phyloP scores from a whole-genome alignment of 2,113 vertebrate species.

The Neomonachus schauinslandi region DNA sequence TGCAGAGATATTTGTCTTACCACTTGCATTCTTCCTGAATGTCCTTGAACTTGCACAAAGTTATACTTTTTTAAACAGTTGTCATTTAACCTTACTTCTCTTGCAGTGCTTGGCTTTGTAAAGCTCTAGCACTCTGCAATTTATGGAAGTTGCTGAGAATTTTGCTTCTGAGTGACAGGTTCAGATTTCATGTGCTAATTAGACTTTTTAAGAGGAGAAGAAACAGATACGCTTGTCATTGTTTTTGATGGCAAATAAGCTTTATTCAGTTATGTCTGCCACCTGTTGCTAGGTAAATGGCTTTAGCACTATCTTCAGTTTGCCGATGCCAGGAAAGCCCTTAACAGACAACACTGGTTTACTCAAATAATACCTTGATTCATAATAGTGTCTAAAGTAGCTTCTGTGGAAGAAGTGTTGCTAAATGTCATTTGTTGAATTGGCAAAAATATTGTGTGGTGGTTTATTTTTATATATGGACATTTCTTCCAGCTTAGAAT shows the following conservation, averaged over 20 bases:
- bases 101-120: neutral
- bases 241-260: conserved; percentile 52
- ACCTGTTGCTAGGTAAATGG: conserved; percentile 71
- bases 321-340: conserved; percentile 47
- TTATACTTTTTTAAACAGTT: conserved; percentile 33
- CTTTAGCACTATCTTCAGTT: conserved; percentile 31
- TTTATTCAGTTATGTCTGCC: conserved; percentile 43
- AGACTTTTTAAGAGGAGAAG: conserved; percentile 19
- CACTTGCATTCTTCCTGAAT: conserved; percentile 28
- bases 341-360: conserved; percentile 58
- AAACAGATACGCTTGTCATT: neutral
- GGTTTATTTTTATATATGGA: neutral
- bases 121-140: neutral
- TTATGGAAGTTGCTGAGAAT: conserved; percentile 13
- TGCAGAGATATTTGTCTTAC: neutral
- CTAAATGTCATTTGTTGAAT: conserved; percentile 52
- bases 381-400: neutral
- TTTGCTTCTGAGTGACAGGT: conserved; percentile 50
- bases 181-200: conserved; percentile 13
- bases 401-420: conserved; percentile 39
- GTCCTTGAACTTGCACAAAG: neutral
- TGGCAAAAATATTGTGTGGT: neutral
- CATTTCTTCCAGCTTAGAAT: neutral
- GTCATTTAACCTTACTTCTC: conserved; percentile 29
- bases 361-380: conserved; percentile 50